These are phyloP conservation scores for Venustaconcha ellipsiformis DNA, from an alignment of 1,140 invertebrate genomes.

Conservation along the genomic window DNA sequence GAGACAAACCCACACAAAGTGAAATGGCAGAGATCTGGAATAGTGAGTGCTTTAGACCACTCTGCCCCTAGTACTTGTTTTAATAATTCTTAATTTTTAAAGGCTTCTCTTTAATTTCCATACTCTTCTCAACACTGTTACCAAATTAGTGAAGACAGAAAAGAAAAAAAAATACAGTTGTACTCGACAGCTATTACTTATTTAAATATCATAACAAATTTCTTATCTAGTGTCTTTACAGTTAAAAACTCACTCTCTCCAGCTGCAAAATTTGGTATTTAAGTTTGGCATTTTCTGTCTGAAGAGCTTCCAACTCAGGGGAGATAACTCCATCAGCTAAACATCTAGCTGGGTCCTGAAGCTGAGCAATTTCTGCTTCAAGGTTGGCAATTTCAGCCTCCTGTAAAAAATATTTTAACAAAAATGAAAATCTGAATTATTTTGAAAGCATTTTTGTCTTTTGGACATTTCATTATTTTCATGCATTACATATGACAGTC, in stretches of 20 bases:
- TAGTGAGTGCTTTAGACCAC: too few relatives aligned
- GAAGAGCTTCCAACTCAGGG: conserved; percentile 64
- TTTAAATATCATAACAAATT: not conserved
- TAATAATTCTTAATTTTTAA: too few relatives aligned
- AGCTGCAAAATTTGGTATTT: conserved; percentile 85
- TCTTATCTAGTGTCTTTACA: not conserved
- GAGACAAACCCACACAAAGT: too few relatives aligned
- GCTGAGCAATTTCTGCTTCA: conserved; percentile 45
- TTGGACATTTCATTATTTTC: too few relatives aligned
- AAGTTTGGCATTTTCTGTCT: conserved; percentile 83
- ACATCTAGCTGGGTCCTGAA: conserved; percentile 47
- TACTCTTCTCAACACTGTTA: too few relatives aligned
- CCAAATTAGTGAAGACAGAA: too few relatives aligned
- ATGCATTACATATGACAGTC: too few relatives aligned
- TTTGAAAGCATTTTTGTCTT: too few relatives aligned
- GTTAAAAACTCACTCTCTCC: conserved; percentile 71
- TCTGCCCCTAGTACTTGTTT: too few relatives aligned
- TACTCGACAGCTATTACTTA: not conserved
- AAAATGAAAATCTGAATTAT: not conserved
- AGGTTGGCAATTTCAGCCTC: conserved; percentile 57
- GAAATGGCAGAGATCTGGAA: too few relatives aligned
- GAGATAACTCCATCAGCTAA: conserved; percentile 53
- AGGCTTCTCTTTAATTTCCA: too few relatives aligned
- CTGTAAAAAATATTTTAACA: conserved; percentile 30
- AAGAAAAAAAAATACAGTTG: too few relatives aligned